Base-by-base conservation (phyloP, 2,113 vertebrate species). In the Dicrurus megarhynchus region DNA sequence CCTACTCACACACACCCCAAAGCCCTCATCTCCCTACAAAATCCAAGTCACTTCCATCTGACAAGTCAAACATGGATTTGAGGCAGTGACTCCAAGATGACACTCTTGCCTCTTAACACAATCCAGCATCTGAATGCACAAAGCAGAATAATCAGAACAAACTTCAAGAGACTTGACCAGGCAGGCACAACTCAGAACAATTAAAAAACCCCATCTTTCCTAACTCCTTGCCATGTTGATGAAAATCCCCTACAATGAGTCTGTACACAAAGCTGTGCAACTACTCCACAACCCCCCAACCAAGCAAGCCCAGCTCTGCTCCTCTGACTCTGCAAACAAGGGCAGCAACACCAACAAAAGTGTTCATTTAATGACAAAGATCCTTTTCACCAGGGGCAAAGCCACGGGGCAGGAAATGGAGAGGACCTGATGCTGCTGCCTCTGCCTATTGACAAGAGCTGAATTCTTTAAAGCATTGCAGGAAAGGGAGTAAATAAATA, bases 401-500 rank as follows among this genome's bases (percentile, higher is more conserved):
- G 49, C 71, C 88, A 49, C 3, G 3, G 64, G 68, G 21, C 88
- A 96, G 93, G 95, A 96, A 96, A 86, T 11, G 32, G 82, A 74
- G 41, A 92, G 80, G 71, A 90, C 18, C 92, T 10, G 78, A 46
- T 78, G 41, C 83, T 81, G 68, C 92, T 61, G 65, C 91, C 87
- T 79, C 61, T 6, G 5, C 67, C 93, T 63, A 35, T 73, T 89
- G 73, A 89, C 60, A 35, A 87, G 64, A 70, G 71, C 79, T 74
- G 81, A 67, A 63, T 64, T 60, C 50, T 67, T 67, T 18, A 55
- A 53, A 93, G 74, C 39, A 7, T 2, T 44, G 79, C 60, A 95
- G 88, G 79, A 70, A 86, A 89, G 80, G 56, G 52, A 86, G 83
- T 42, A 84, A 95, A 84, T 94, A 90, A 91, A 87, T 26, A 7